These are phyloP conservation scores for Lepidurus arcticus DNA, from an alignment of 1,140 invertebrate species.

Conservation along the genomic window DNA sequence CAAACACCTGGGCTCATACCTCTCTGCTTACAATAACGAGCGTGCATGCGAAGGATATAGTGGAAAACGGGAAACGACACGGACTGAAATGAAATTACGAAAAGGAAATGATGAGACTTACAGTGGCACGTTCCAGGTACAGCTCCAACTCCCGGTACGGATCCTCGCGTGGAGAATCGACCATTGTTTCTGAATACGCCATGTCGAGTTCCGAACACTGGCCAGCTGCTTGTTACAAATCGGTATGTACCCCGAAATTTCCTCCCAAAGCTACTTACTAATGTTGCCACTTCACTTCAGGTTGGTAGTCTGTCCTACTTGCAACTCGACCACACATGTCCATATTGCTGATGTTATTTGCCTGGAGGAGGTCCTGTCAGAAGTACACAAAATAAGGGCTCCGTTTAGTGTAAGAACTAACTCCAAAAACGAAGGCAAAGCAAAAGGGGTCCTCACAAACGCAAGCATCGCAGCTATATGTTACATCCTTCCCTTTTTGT, in stretches of 20 bases:
- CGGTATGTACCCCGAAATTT: not conserved
- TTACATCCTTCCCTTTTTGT: not conserved
- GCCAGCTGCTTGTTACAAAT: not conserved
- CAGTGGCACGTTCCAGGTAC: slow-evolving; percentile 28
- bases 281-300: not conserved
- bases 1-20: not conserved
- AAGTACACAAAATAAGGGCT: not conserved
- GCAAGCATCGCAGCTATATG: not conserved
- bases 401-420: not conserved
- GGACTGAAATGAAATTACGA: not conserved
- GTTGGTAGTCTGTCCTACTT: slow-evolving; percentile 18
- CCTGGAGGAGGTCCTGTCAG: slow-evolving; percentile 17
- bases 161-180: slow-evolving; percentile 22
- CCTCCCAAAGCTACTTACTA: not conserved
- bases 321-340: slow-evolving; percentile 17
- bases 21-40: too few relatives aligned
- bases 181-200: slow-evolving; percentile 14
- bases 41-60: not conserved
- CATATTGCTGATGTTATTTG: not conserved
- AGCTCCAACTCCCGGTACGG: slow-evolving; percentile 29
- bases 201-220: not conserved
- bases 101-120: slow-evolving; percentile 16
- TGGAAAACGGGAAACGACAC: not conserved
- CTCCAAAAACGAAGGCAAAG: not conserved
- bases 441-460: not conserved